Evolutionary conservation across 37 sponge, comb jelly and placozoan genomes (phyloP), one percentile per base, ranked within the genome.

Genomic region (Crambe crambe): DNA sequence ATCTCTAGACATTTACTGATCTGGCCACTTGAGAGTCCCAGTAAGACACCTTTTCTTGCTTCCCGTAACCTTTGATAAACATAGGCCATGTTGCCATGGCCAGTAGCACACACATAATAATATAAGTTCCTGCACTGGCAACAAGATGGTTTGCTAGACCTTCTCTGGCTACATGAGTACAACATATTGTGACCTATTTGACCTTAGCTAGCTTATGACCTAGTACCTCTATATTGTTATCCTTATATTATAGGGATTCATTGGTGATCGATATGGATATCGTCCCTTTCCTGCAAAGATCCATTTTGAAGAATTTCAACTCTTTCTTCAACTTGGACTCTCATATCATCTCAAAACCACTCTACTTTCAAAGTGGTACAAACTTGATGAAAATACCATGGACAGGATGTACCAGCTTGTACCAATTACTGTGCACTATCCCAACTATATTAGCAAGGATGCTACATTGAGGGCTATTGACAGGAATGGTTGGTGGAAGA

Each of bases 251-350:
- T 60, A 90, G 91, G 79, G 83, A 21, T 69, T 90, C 1, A 27
- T 90, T 76, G 94, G 94, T 0, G 44, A 90, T 78, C 78, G 87
- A 2, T 93, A 93, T 81, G 94, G 94, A 22, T 93, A 84, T 37
- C 51, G 83, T 56, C 90, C 90, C 22, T 70, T 93, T 64, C 86
- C 83, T 41, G 86, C 86, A 27, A 73, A 42, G 18, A 86, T 93
- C n/a, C 72, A 36, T n/a, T 21, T 30, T 27, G 9, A 3, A 37
- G 88, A 88, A 9, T 84, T 80, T 31, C 27, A 64, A 18, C 27
- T 44, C 8, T 57, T 92, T 27, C 0, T 72, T 31, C 26, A 1
- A 27, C 36, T 68, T 12, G 63, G 64, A 25, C 26, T 41, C 20
- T 37, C n/a, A 5, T 44, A 57, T 20, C 38, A 41, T 35, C 42